phyloP scores from a whole-genome alignment of 2,113 vertebrate genomes.

The Carettochelys insculpta region DNA sequence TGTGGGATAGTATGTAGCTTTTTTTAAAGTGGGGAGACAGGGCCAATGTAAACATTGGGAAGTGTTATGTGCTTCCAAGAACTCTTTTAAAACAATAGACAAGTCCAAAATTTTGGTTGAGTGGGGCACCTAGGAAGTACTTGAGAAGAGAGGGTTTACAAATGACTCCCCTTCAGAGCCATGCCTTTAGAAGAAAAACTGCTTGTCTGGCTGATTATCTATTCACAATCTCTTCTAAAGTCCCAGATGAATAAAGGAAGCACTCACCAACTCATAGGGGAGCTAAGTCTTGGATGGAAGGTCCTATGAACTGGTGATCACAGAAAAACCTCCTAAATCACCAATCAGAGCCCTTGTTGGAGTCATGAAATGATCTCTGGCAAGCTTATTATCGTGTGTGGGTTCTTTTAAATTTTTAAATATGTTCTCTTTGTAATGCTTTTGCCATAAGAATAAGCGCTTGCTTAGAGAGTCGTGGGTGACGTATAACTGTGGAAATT shows the following conservation, averaged over 20 bases:
- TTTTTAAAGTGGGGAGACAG: background rate
- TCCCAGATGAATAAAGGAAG: background rate
- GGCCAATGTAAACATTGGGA: background rate
- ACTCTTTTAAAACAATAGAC: background rate
- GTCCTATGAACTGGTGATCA: background rate
- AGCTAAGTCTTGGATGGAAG: background rate
- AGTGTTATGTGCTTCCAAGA: background rate
- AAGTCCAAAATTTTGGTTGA: background rate
- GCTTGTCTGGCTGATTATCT: background rate
- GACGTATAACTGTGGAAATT: background rate
- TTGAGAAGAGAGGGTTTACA: background rate
- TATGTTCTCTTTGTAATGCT: background rate
- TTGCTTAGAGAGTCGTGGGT: background rate
- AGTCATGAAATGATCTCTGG: background rate
- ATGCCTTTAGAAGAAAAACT: background rate
- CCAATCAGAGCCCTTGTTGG: background rate
- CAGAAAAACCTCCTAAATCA: background rate
- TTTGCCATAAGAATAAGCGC: background rate
- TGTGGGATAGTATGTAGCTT: too few species aligned
- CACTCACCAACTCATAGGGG: background rate
- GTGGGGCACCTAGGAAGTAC: background rate
- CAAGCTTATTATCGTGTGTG: background rate
- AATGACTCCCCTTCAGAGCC: background rate
- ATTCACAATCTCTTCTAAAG: background rate
- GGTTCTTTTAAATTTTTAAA: background rate